These are phyloP conservation scores for Meteorus sp. DNA, from an alignment of 1,140 invertebrate species.

Conservation along the genomic window DNA sequence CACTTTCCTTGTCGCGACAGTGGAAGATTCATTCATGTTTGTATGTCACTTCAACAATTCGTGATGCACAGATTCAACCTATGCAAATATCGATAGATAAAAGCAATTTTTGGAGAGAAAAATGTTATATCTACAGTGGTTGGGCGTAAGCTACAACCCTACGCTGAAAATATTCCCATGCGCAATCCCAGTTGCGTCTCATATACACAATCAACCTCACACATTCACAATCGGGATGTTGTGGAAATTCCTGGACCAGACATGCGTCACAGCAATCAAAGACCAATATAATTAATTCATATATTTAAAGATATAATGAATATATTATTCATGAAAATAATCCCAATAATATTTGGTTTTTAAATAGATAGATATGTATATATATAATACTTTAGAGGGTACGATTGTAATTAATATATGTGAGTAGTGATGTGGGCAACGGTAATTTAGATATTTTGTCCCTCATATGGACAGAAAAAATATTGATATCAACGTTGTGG, in stretches of 20 bases:
- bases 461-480: slow-evolving; percentile 54
- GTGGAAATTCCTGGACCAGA: not conserved
- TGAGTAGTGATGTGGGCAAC: slow-evolving; percentile 60
- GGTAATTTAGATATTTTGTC: slow-evolving; percentile 61
- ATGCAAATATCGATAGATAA: too few relatives aligned
- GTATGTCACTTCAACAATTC: too few relatives aligned
- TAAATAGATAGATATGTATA: not conserved
- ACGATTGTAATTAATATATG: slow-evolving; percentile 62
- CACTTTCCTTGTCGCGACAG: too few relatives aligned
- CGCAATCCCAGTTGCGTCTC: slow-evolving; percentile 42
- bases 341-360: not conserved
- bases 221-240: not conserved
- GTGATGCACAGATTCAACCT: too few relatives aligned
- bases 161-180: slow-evolving; percentile 36
- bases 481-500: slow-evolving; percentile 34
- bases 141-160: slow-evolving; percentile 47
- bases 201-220: slow-evolving; percentile 16
- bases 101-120: not conserved
- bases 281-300: too few relatives aligned
- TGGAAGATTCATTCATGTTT: too few relatives aligned
- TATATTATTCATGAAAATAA: not conserved
- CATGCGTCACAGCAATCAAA: too few relatives aligned
- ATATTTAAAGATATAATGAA: not conserved
- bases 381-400: slow-evolving; percentile 39
- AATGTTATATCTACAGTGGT: slow-evolving; percentile 24